Conservation (phyloP, 2,888 invertebrate species). For the Tortricodes alternella region DNA sequence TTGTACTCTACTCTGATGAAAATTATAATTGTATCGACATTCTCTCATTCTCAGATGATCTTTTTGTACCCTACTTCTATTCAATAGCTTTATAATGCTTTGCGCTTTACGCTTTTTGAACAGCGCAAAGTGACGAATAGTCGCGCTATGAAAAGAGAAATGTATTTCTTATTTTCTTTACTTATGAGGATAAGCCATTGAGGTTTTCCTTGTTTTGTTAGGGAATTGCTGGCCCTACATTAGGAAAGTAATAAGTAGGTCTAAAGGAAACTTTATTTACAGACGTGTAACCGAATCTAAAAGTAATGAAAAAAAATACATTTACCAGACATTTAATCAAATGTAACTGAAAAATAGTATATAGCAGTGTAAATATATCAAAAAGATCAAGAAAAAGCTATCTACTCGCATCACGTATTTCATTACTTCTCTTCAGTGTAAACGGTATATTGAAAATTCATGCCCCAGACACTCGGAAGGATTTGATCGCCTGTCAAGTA, state of each 20-base stretch:
- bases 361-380: not conserved
- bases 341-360: not conserved
- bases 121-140: too few relatives aligned
- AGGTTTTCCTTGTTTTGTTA: not conserved
- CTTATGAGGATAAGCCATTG: conserved; percentile 2
- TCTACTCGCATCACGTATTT: conserved; percentile 4
- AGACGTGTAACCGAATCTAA: not conserved
- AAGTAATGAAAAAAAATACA: not conserved
- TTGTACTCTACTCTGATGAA: too few relatives aligned
- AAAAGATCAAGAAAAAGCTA: not conserved
- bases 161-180: not conserved
- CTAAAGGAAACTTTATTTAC: not conserved
- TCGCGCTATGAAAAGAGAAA: conserved; percentile 2
- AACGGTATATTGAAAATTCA: conserved; percentile 3
- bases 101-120: too few relatives aligned
- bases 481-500: not conserved
- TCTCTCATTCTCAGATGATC: too few relatives aligned
- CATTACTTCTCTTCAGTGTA: conserved; percentile 2
- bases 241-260: not conserved
- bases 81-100: too few relatives aligned
- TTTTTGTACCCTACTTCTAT: too few relatives aligned
- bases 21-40: too few relatives aligned
- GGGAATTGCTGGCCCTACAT: not conserved
- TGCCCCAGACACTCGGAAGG: not conserved
- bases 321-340: not conserved